Percentiles rank a stretch among this genome's conserved stretches.
These are phyloP conservation scores for Eublepharis macularius DNA, from an alignment of 2,113 vertebrate species.

Conservation along the genomic window DNA sequence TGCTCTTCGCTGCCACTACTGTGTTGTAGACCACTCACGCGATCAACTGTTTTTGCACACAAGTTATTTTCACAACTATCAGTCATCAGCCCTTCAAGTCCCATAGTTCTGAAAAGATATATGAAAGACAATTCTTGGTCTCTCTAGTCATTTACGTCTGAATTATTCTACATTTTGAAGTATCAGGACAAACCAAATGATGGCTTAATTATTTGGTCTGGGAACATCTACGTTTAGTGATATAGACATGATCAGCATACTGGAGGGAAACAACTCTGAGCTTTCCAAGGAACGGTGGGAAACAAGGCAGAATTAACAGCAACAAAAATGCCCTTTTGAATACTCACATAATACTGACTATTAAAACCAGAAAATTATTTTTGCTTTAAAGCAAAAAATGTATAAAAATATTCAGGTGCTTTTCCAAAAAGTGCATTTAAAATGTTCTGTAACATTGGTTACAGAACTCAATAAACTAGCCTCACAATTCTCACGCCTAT, in stretches of 20 bases:
- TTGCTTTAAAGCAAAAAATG: not conserved
- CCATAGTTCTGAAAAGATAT: no score
- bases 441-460: rapidly evolving
- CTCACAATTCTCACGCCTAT: not conserved
- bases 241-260: not conserved
- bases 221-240: not conserved
- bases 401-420: no score
- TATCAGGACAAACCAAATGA: not conserved
- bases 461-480: not conserved
- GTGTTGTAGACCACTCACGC: no score
- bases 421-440: not conserved
- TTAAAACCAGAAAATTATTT: not conserved
- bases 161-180: no score
- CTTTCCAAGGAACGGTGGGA: not conserved
- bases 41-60: no score
- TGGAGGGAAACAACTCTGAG: not conserved
- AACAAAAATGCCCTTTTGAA: not conserved
- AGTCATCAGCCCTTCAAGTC: no score
- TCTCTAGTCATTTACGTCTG: no score
- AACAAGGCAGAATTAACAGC: not conserved
- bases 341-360: not conserved
- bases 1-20: no score
- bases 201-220: not conserved
- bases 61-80: no score
- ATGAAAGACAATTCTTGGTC: no score